Conservation (phyloP, 2,888 invertebrate genomes). For the Theretra japonica region DNA sequence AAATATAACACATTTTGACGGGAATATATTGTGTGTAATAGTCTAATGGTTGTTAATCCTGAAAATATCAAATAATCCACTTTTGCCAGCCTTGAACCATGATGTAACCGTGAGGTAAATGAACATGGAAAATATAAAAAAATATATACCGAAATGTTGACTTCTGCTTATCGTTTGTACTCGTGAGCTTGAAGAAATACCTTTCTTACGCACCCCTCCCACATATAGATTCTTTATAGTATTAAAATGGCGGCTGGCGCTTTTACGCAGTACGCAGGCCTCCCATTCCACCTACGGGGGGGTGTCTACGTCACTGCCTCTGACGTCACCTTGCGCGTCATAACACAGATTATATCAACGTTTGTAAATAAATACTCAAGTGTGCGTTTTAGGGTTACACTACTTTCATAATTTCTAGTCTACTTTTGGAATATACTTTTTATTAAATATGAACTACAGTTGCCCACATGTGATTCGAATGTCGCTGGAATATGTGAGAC, state of each 20-base stretch:
- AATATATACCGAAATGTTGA: too few species aligned
- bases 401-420: too few species aligned
- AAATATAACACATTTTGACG: background rate
- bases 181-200: background rate
- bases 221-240: background rate
- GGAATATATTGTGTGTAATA: too few species aligned
- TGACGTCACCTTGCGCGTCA: conserved; percentile 32
- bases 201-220: background rate
- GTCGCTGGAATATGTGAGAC: too few species aligned
- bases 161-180: background rate
- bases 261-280: conserved; percentile 33
- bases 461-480: too few species aligned
- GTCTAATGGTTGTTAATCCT: too few species aligned
- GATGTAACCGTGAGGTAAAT: too few species aligned
- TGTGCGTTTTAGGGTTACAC: background rate
- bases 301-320: conserved; percentile 14
- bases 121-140: too few species aligned
- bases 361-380: conserved; percentile 19
- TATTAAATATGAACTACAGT: too few species aligned
- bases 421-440: background rate
- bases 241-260: conserved; percentile 16
- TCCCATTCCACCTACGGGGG: background rate
- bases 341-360: conserved; percentile 6
- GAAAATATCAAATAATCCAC: too few species aligned
- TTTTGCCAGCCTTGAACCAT: too few species aligned